Percentiles rank a stretch among this genome's conserved stretches.
Conservation (phyloP, 1,140 invertebrate species). For the Apis mellifera region Amel_HAv3.1 CM009941.2:13976001-13976500, state of each 20-base stretch:
- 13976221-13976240: too few species aligned
- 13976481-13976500: background rate
- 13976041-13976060: background rate
- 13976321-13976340: too few species aligned
- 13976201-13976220: background rate
- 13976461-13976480: background rate
- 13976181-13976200: background rate
- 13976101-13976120: background rate
- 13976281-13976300: too few species aligned
- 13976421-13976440: background rate
- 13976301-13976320: too few species aligned
- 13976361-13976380: too few species aligned
- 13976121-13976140: background rate
- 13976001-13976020: background rate
- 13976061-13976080: too few species aligned
- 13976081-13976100: background rate
- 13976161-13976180: background rate
- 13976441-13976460: slow-evolving; percentile 29
- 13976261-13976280: too few species aligned
- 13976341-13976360: too few species aligned
- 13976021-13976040: slow-evolving; percentile 4
- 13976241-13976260: background rate
- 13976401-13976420: background rate
- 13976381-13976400: background rate
- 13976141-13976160: background rate